Base-by-base conservation (phyloP, 2,888 invertebrate species). In the Drosophila phalerata region DNA sequence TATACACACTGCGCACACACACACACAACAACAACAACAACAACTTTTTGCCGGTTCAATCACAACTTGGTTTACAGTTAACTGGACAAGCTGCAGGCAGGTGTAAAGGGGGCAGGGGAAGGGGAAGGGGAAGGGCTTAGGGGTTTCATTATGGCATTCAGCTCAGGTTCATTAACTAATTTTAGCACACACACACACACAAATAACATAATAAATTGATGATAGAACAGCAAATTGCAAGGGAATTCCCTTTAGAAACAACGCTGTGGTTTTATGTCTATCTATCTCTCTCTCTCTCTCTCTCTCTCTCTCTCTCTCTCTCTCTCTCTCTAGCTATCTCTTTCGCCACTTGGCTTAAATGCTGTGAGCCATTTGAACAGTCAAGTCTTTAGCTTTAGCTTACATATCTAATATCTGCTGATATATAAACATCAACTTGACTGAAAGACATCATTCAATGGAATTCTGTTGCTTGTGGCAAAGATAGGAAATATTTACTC, bases 141-240 rank as follows among this genome's bases (percentile, higher is more conserved):
- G 55, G 60, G 47, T 67, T 80, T 65, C 62, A 82, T 82, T 82
- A 82, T 72, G 65, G 57, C 81, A 81, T 81, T 69, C 52, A 68
- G 84, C 65, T 68, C 55, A 68, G 77, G 69, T 86, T 86, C 86
- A 84, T 84, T 84, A 86, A 86, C 83, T 84, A 84, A 84, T 84
- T 84, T 84, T 77, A 73, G 77, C 79, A 48, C 69, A 80, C 55
- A 56, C 53, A 55, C 47, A 28, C 47, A 55, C 55, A 56, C 69
- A 11, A 62, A 70, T 57, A 81, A 73, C 83, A 84, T 84, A 81
- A 84, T 84, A 86, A 84, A 84, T 84, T 81, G 77, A 74, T 86
- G 81, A 70, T 60, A 56, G 51, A 34, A 48, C 49, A 51, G 73
- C 58, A 53, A 65, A 55, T 73, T 30, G 53, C 60, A 63, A 47